Evolutionary conservation across 2,888 invertebrate species (phyloP), one percentile per base, ranked within the genome.

Genomic region (Candidula unifasciata): DNA sequence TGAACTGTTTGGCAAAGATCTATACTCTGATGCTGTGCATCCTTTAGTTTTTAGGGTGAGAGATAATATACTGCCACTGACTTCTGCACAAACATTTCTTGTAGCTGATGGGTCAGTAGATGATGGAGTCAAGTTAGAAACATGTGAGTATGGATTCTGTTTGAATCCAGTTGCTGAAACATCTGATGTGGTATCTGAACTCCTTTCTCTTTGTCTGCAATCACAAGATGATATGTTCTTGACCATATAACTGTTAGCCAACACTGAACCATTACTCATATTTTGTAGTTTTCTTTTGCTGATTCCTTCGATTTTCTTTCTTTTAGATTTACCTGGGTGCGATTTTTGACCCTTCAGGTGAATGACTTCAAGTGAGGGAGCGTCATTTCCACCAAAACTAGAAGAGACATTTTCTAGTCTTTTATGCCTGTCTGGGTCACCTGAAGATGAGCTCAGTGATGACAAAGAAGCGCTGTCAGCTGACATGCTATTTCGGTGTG

Each of bases 391-490:
- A n/a, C 37, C 60, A 71, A 73, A 37, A 35, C 57, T 27, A 60
- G 44, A 44, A 0, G 44, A 44, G 44, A 81, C 57, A 37, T n/a
- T 81, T 21, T 81, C 81, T 16, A 81, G 73, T 18, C 81, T 73
- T 37, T 73, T 30, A 35, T 73, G 71, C 13, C 81, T 52, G 27
- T 81, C 81, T 18, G 71, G 73, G 24, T 81, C 81, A 33, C 80
- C 80, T 3, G 69, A 24, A 44, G 44, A 44, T 2, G 81, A 81
- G 27, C 73, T 60, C 35, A 81, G 24, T 5, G 81, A 81, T 21
- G 35, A 52, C 18, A 81, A n/a, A 21, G 81, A 81, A n/a, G 73
- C 18, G 27, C 30, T 81, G 81, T 81, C 81, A 16, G 27, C 54
- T 16, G 73, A 30, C 2, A n/a, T 60, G 27, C 16, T 44, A 37